These are phyloP conservation scores for Apodemia mormo DNA, from an alignment of 2,888 invertebrate genomes.

Conservation along the genomic window DNA sequence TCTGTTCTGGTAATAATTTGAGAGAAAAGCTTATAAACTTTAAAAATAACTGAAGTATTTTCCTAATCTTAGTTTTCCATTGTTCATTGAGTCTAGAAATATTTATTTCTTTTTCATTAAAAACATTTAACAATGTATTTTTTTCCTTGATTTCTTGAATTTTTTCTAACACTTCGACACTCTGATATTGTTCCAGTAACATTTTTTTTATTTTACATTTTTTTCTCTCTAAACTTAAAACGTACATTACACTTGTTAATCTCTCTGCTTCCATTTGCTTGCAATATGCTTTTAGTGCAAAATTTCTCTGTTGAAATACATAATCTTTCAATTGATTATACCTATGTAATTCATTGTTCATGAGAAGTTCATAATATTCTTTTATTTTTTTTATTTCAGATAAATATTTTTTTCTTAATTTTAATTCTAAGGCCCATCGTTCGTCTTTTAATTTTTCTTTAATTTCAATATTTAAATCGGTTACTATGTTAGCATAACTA, in stretches of 20 bases:
- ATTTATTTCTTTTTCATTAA: conserved; percentile 47
- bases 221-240: conserved; percentile 69
- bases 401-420: conserved; percentile 50
- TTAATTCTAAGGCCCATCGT: conserved; percentile 48
- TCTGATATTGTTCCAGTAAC: conserved; percentile 57
- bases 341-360: conserved; percentile 55
- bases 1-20: conserved; percentile 69
- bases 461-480: conserved; percentile 58
- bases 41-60: conserved; percentile 63
- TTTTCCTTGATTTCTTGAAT: conserved; percentile 54
- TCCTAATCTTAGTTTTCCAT: conserved; percentile 67
- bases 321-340: conserved; percentile 52
- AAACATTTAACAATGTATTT: conserved; percentile 48
- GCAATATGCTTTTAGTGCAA: conserved; percentile 60
- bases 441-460: conserved; percentile 54
- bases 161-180: conserved; percentile 53
- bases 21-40: conserved; percentile 70
- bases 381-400: conserved; percentile 58
- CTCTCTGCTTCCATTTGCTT: conserved; percentile 61
- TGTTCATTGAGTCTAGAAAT: conserved; percentile 57
- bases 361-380: conserved; percentile 61
- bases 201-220: conserved; percentile 68
- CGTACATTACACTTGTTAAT: conserved; percentile 65
- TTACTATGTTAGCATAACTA: conserved; percentile 48
- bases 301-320: conserved; percentile 58